Conservation (phyloP, 2,888 invertebrate species). For the Polydrusus tereticollis region DNA sequence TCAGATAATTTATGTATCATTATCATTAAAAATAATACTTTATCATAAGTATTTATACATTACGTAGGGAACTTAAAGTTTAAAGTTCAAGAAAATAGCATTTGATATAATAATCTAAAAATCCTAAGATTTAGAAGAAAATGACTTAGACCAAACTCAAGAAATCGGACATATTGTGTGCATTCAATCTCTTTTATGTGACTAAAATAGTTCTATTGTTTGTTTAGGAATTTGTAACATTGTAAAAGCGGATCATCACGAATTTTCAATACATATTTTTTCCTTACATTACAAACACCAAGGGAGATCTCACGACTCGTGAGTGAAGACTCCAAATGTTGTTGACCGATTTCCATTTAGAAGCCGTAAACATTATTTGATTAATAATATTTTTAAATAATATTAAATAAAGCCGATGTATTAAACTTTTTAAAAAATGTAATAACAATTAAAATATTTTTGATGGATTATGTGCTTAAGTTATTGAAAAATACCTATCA, state of each 20-base stretch:
- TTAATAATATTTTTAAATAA: too few relatives aligned
- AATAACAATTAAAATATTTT: neutral
- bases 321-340: slow-evolving; percentile 5
- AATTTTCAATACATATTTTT: slow-evolving; percentile 23
- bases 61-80: neutral
- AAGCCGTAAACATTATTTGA: too few relatives aligned
- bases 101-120: too few relatives aligned
- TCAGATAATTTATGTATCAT: neutral
- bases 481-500: too few relatives aligned
- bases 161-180: too few relatives aligned
- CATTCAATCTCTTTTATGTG: neutral
- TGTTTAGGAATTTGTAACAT: slow-evolving; percentile 25
- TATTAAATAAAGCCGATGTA: too few relatives aligned
- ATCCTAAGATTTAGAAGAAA: too few relatives aligned
- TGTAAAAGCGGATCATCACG: slow-evolving; percentile 28
- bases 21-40: neutral
- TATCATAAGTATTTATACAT: too few relatives aligned
- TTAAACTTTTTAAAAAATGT: neutral
- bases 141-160: too few relatives aligned
- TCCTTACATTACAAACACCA: slow-evolving; percentile 26
- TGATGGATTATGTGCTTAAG: neutral
- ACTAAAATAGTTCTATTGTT: slow-evolving; percentile 17
- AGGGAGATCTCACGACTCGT: slow-evolving; percentile 26
- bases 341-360: neutral
- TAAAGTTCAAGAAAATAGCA: neutral